A percentile compares a stretch with the other conserved stretches of the same genome.
Evolutionary conservation across 2,888 invertebrate genomes (phyloP).

Genomic region (Congeria kusceri): DNA sequence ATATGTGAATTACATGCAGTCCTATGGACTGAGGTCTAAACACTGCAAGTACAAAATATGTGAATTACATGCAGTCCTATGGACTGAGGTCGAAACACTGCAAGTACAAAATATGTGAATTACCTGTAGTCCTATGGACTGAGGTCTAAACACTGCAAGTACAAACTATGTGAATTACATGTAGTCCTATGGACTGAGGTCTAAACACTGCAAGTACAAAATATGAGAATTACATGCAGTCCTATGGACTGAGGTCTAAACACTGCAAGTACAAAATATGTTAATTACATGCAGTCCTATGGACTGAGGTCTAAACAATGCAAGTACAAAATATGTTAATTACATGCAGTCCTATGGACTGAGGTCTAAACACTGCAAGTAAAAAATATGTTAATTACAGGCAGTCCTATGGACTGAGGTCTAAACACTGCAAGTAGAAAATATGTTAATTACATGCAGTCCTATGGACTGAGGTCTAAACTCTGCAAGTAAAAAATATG

Average conservation of each 20-base stretch:
- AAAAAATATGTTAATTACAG: too few species aligned
- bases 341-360: too few species aligned
- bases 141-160: slow-evolving; percentile 66
- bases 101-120: neutral
- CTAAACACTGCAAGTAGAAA: neutral
- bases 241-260: neutral
- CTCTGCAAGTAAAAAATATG: neutral
- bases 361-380: neutral
- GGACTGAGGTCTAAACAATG: neutral
- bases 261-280: neutral
- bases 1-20: neutral
- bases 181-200: neutral
- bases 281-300: too few species aligned
- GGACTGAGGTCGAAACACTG: slow-evolving; percentile 82
- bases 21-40: slow-evolving; percentile 83
- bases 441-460: too few species aligned
- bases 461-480: neutral
- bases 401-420: too few species aligned
- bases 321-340: neutral
- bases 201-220: neutral
- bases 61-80: neutral
- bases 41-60: slow-evolving; percentile 50
- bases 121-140: slow-evolving; percentile 82
- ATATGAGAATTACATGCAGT: too few species aligned
- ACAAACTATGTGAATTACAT: neutral